phyloP scores from a whole-genome alignment of 2,797 vertebrate species.

The Oreortyx pictus region DNA sequence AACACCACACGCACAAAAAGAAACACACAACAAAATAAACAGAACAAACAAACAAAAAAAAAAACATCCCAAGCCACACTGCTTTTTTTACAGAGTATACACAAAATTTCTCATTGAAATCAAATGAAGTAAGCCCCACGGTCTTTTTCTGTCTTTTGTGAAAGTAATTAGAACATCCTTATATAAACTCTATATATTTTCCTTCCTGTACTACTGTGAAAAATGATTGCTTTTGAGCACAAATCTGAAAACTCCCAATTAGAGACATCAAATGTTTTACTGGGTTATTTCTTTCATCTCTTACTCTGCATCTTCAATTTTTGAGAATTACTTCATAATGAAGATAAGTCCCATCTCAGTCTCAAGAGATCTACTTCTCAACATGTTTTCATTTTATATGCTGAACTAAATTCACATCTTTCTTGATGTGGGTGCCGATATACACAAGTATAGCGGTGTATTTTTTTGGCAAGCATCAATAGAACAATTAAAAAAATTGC shows the following conservation, averaged over 20 bases:
- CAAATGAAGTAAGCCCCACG: neutral
- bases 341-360: neutral
- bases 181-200: neutral
- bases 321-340: neutral
- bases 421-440: neutral
- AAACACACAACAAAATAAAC: neutral
- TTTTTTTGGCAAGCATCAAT: too few species aligned
- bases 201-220: neutral
- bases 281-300: neutral
- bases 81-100: neutral
- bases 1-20: fast-evolving
- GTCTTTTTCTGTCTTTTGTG: neutral
- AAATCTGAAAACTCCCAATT: neutral
- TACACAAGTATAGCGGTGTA: too few species aligned
- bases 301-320: neutral
- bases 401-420: neutral
- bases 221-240: neutral
- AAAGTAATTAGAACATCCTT: neutral
- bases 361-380: neutral
- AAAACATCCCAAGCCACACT: fast-evolving
- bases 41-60: neutral
- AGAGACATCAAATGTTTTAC: neutral
- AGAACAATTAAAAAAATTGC: slow-evolving; percentile 73
- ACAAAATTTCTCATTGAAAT: neutral
- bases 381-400: neutral